These are phyloP conservation scores for Lerista edwardsae DNA, from an alignment of 2,797 vertebrate genomes.

Conservation along the genomic window DNA sequence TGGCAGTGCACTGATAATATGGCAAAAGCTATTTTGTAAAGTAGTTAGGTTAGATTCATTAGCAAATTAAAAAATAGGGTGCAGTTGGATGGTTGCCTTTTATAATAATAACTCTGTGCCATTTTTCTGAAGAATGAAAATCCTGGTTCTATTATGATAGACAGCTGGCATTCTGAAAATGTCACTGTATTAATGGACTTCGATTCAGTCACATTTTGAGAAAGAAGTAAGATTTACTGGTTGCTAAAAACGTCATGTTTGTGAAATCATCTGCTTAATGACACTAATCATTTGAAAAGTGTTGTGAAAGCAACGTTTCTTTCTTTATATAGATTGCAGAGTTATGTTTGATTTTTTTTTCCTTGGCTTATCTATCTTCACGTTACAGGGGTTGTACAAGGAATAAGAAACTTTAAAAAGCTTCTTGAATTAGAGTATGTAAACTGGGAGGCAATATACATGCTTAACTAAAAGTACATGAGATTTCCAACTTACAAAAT, in stretches of 20 bases:
- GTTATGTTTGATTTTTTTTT: not conserved
- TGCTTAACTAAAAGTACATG: too few species aligned
- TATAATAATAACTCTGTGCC: not conserved
- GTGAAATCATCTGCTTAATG: not conserved
- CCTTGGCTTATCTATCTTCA: not conserved
- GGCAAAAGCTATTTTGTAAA: slow-evolving; percentile 48
- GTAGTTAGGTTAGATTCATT: slow-evolving; percentile 40
- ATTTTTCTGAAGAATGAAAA: slow-evolving; percentile 4
- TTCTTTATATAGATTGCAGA: not conserved
- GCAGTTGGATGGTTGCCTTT: slow-evolving; percentile 25
- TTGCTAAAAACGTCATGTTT: not conserved
- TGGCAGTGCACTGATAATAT: slow-evolving; percentile 48
- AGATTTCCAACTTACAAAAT: too few species aligned
- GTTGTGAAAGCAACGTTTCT: not conserved
- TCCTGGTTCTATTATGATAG: not conserved
- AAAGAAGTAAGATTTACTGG: not conserved
- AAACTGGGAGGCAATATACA: too few species aligned
- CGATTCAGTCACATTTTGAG: not conserved
- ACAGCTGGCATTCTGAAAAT: not conserved
- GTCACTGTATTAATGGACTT: not conserved
- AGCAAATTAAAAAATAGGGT: slow-evolving; percentile 35
- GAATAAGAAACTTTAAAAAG: not conserved
- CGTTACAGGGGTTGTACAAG: not conserved
- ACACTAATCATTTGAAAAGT: not conserved
- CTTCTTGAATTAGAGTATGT: too few species aligned